Percentiles rank a stretch among this genome's conserved stretches.
phyloP scores from a whole-genome alignment of 1,140 invertebrate genomes.

The Orius insidiosus region DNA sequence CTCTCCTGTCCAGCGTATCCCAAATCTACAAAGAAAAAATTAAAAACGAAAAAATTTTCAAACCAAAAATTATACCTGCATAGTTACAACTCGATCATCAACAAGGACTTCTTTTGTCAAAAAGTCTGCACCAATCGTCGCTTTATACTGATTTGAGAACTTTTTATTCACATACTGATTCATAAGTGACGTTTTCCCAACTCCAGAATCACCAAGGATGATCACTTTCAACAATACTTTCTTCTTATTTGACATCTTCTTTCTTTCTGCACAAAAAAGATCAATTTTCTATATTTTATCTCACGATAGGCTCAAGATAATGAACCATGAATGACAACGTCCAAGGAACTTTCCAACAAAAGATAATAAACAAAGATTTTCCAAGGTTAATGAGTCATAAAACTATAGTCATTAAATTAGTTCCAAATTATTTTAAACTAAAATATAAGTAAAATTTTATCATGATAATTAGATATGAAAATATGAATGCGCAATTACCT shows the following conservation, averaged over 20 bases:
- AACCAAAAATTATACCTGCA: slow-evolving; percentile 56
- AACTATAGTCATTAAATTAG: too few species aligned
- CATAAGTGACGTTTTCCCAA: slow-evolving; percentile 99
- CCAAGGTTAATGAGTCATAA: too few species aligned
- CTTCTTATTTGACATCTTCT: slow-evolving; percentile 76
- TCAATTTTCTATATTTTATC: too few species aligned
- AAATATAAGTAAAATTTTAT: too few species aligned
- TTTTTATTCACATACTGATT: slow-evolving; percentile 99
- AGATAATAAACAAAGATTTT: too few species aligned
- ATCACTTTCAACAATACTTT: slow-evolving; percentile 95
- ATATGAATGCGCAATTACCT: too few species aligned
- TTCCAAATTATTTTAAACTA: too few species aligned
- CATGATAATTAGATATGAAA: too few species aligned
- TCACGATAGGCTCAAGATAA: too few species aligned
- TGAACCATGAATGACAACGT: too few species aligned
- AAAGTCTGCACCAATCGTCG: slow-evolving; percentile 99
- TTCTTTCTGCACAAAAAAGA: too few species aligned
- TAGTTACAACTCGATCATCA: slow-evolving; percentile 94
- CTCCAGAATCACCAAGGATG: slow-evolving; percentile 93
- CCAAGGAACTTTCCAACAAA: too few species aligned
- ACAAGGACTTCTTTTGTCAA: slow-evolving; percentile 98
- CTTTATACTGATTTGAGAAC: slow-evolving; percentile 99
- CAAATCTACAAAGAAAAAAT: slow-evolving; percentile 59
- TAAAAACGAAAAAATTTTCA: neutral
- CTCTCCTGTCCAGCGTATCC: slow-evolving; percentile 99